Conservation (phyloP, 1,140 invertebrate genomes). For the Ips nitidus region DNA sequence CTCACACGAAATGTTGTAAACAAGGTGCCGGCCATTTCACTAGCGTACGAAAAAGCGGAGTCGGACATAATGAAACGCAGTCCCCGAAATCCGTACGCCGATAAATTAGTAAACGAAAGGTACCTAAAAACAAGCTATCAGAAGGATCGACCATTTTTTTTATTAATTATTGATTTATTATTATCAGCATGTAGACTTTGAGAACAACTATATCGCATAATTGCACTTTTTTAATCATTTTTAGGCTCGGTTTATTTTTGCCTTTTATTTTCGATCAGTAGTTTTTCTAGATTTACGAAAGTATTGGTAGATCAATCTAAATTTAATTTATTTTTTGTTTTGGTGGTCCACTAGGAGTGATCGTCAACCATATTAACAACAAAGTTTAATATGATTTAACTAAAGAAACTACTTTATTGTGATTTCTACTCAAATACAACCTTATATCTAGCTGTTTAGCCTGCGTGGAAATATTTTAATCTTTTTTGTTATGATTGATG, state of each 20-base stretch:
- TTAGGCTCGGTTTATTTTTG: constrained; percentile 35
- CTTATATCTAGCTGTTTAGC: too few species aligned
- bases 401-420: too few species aligned
- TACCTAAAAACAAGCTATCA: constrained; percentile 49
- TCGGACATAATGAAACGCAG: constrained; percentile 99
- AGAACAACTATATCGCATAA: constrained; percentile 28
- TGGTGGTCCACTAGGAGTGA: background rate
- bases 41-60: constrained; percentile 98
- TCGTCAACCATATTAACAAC: too few species aligned
- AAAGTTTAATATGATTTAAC: too few species aligned
- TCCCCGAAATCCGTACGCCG: constrained; percentile 90
- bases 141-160: constrained; percentile 7
- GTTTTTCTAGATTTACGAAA: background rate
- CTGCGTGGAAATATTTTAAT: too few species aligned
- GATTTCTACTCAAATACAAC: too few species aligned
- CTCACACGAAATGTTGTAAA: constrained; percentile 25
- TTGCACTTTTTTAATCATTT: constrained; percentile 36
- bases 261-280: constrained; percentile 8
- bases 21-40: constrained; percentile 94
- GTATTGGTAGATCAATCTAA: too few species aligned
- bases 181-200: constrained; percentile 39
- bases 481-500: too few species aligned
- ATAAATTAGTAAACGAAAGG: constrained; percentile 98
- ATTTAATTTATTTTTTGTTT: background rate
- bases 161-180: constrained; percentile 8